Evolutionary conservation across 2,113 vertebrate genomes (phyloP).

Genomic region (Myanophis thanlyinensis): DNA sequence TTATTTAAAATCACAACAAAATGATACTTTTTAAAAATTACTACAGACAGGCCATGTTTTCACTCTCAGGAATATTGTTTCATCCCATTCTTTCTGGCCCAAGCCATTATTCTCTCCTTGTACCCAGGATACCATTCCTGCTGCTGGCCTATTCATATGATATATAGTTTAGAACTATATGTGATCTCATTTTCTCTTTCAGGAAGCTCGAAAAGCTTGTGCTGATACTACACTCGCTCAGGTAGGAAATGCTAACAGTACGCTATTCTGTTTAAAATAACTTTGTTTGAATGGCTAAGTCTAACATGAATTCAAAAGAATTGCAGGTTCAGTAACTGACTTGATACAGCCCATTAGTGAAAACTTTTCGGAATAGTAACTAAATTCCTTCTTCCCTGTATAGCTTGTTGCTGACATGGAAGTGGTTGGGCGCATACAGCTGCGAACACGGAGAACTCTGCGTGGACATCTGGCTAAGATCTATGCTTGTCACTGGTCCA

Average conservation of each 20-base stretch:
- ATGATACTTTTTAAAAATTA: neutral
- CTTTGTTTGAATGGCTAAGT: neutral
- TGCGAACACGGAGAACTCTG: conserved; percentile 90
- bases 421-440: conserved; percentile 84
- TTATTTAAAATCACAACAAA: neutral
- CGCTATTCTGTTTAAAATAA: neutral
- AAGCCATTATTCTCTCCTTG: neutral
- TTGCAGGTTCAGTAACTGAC: neutral
- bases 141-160: neutral
- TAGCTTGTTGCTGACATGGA: conserved; percentile 77
- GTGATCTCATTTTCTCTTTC: conserved; percentile 37
- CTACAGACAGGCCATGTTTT: neutral
- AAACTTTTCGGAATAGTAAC: neutral
- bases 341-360: neutral
- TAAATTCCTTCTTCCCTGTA: neutral
- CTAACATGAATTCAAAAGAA: neutral
- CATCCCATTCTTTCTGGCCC: neutral
- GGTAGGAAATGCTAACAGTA: conserved; percentile 53
- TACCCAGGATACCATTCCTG: neutral
- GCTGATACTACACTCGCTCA: conserved; percentile 87
- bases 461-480: conserved; percentile 96
- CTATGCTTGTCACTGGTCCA: conserved; percentile 96
- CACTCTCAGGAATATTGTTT: neutral
- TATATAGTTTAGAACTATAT: neutral
- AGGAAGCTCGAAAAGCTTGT: conserved; percentile 90